phyloP scores from a whole-genome alignment of 1,140 invertebrate species.

The Elysia chlorotica region DNA sequence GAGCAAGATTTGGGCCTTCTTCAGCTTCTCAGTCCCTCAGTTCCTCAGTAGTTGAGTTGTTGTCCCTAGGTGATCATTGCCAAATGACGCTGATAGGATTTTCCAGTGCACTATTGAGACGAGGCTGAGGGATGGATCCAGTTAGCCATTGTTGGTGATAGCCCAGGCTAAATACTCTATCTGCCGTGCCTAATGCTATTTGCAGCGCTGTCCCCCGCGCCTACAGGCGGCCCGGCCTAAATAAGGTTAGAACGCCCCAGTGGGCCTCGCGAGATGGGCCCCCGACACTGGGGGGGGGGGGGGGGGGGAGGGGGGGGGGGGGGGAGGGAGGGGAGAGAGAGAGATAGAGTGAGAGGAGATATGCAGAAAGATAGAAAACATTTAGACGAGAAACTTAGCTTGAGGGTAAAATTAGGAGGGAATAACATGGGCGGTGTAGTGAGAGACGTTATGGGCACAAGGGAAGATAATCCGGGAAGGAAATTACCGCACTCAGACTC shows the following conservation, averaged over 20 bases:
- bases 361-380: no score
- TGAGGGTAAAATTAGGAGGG: no score
- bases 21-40: background rate
- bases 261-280: no score
- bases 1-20: background rate
- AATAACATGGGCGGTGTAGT: no score
- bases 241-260: slow-evolving; percentile 7
- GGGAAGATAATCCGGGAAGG: no score
- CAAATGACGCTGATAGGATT: slow-evolving; percentile 21
- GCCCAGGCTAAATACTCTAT: slow-evolving; percentile 22
- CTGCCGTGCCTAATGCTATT: slow-evolving; percentile 20
- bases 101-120: slow-evolving; percentile 15
- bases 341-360: background rate
- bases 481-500: no score
- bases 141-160: slow-evolving; percentile 25
- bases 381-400: no score
- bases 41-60: background rate
- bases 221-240: slow-evolving; percentile 14
- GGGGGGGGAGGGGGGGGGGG: background rate
- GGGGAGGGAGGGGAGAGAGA: background rate
- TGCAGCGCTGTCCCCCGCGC: background rate
- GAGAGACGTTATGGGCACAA: no score
- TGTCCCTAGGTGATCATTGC: slow-evolving; percentile 13
- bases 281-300: background rate
- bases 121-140: slow-evolving; percentile 8